Evolutionary conservation across 2,113 vertebrate species (phyloP).

Genomic region (Syngnathus floridae): DNA sequence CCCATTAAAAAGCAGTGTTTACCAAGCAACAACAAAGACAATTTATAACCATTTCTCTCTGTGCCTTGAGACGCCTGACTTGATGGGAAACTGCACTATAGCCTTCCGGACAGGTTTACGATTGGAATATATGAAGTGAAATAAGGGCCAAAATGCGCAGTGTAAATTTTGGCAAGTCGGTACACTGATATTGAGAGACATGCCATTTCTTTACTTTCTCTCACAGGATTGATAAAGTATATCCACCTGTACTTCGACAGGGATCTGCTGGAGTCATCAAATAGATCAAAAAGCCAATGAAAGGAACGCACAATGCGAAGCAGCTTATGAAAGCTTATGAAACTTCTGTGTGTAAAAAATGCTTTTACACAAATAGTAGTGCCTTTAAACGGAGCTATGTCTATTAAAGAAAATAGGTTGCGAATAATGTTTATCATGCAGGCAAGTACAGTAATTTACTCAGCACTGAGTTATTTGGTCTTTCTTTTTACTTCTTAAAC

Average conservation of each 20-base stretch:
- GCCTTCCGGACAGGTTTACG: not conserved
- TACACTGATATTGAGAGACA: not conserved
- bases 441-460: too few species aligned
- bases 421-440: too few species aligned
- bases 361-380: too few species aligned
- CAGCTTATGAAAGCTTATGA: not conserved
- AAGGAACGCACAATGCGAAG: not conserved
- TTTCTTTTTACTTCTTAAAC: not conserved
- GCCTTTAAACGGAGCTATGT: not conserved
- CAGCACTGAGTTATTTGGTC: not conserved
- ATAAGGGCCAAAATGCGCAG: not conserved
- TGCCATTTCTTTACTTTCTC: not conserved
- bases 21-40: conserved; percentile 26
- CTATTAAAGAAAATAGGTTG: not conserved
- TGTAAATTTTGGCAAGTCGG: not conserved
- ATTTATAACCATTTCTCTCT: conserved; percentile 40
- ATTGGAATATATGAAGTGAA: not conserved
- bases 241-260: not conserved
- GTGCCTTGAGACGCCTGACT: conserved; percentile 42
- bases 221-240: not conserved
- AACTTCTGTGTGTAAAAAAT: not conserved
- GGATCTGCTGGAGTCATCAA: not conserved
- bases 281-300: not conserved
- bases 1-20: conserved; percentile 44
- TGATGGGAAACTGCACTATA: conserved; percentile 32